Base-by-base conservation (phyloP, 92 coral and sea anemone genomes). In the Parazoanthus atlanticus region DNA sequence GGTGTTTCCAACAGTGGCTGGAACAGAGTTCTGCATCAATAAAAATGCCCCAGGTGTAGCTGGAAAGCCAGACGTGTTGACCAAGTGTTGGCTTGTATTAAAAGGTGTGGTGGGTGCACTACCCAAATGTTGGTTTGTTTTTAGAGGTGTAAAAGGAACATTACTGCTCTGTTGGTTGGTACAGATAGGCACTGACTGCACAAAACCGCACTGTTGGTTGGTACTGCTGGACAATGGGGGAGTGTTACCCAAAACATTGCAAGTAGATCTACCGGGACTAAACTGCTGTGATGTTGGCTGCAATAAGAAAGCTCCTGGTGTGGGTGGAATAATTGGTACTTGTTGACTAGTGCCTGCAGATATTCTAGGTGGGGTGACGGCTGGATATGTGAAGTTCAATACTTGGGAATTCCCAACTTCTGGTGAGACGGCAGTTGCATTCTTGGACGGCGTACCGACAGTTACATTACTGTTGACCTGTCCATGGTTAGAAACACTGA, bases 1-100 rank as follows among this genome's bases (percentile, higher is more conserved):
- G 11, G n/a, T 49, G 33, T 17, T 69, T 28, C 52, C 66, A 70
- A 12, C 32, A n/a, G 16, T 46, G 28, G 87, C 34, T 69, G 43
- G 30, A 29, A 15, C 36, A 23, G 76, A 84, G 78, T 41, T 69
- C 33, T 43, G 78, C 30, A 47, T 7, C 36, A 71, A 13, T 70
- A 70, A 84, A 84, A 70, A 84, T 71, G 65, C 54, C 36, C 87
- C 87, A 41, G 87, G 78, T 0, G 87, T 84, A 1, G 87, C 31
- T 6, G 78, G 79, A 46, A 17, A 8, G 16, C 29, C 46, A 30
- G 65, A 46, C 64, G 17, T 23, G 13, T 9, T 11, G 17, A 41
- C 26, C 6, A 43, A 10, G 1, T 84, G 56, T 12, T n/a, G 78
- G 32, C 16, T 43, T 26, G 66, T 19, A 43, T 41, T 29, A 30